These are phyloP conservation scores for Formica selysi DNA, from an alignment of 1,140 invertebrate genomes.

Conservation along the genomic window DNA sequence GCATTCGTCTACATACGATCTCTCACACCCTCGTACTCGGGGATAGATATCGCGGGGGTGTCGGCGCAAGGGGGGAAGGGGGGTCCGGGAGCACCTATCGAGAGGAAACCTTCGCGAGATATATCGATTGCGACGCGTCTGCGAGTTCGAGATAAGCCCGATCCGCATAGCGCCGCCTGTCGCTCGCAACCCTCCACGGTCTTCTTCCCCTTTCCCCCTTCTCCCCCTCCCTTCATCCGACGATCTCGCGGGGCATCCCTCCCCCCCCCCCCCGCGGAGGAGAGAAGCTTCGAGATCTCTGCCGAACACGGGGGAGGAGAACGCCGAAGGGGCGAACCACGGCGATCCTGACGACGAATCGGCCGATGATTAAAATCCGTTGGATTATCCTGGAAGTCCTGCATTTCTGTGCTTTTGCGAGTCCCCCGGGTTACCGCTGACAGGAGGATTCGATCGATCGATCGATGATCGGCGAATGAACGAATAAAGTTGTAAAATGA, in stretches of 20 bases:
- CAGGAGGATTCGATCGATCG: neutral
- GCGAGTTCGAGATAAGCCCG: conserved; percentile 84
- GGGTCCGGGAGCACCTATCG: conserved; percentile 72
- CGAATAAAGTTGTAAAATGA: neutral
- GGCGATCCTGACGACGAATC: conserved; percentile 49
- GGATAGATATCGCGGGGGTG: conserved; percentile 63
- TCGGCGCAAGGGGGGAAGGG: neutral
- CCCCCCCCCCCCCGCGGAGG: neutral
- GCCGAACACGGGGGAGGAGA: conserved; percentile 2
- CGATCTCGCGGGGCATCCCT: neutral
- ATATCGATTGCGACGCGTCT: conserved; percentile 86
- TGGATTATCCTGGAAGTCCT: conserved; percentile 58
- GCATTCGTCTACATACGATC: conserved; percentile 78
- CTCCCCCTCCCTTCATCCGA: neutral
- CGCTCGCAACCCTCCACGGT: conserved; percentile 64
- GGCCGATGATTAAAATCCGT: conserved; percentile 69
- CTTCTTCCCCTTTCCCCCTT: neutral
- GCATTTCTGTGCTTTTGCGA: neutral
- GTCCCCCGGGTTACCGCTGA: neutral
- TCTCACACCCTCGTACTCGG: conserved; percentile 54
- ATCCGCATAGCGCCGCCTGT: conserved; percentile 76
- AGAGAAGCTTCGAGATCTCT: conserved; percentile 48
- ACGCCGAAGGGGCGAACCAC: conserved; percentile 16
- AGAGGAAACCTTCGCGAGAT: conserved; percentile 76
- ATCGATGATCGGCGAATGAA: neutral